A percentile compares a stretch with the other conserved stretches of the same genome.
phyloP scores from a whole-genome alignment of 2,888 invertebrate genomes.

The Tenthredo livida region DNA sequence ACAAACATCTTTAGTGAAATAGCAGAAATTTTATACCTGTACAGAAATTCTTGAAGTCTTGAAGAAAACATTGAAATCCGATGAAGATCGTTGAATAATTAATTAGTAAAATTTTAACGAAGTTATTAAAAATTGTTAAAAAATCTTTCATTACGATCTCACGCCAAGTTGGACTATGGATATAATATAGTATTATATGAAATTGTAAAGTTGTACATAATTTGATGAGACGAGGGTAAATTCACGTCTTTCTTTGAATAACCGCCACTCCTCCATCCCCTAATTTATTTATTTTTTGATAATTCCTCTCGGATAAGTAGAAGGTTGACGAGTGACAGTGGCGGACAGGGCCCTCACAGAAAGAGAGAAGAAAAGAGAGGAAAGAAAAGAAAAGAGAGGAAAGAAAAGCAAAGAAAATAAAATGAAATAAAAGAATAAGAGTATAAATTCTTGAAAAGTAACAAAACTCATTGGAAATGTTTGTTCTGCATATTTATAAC shows the following conservation, averaged over 20 bases:
- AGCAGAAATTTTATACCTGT: no score
- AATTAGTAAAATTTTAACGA: background rate
- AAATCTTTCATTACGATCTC: background rate
- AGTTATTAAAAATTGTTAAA: background rate
- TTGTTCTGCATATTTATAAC: constrained; percentile 47
- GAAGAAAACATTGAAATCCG: background rate
- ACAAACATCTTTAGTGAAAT: no score
- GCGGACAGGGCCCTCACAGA: background rate
- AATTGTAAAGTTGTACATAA: background rate
- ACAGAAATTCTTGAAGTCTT: background rate
- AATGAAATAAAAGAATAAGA: background rate
- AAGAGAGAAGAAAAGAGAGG: background rate
- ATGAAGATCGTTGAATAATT: background rate
- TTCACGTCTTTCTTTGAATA: background rate
- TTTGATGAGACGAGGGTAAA: background rate
- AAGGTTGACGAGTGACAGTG: background rate
- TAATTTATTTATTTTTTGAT: background rate
- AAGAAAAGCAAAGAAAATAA: background rate
- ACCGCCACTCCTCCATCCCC: background rate
- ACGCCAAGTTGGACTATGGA: no score
- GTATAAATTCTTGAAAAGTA: background rate
- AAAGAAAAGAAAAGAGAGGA: background rate
- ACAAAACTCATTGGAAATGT: constrained; percentile 13
- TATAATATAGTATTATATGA: no score
- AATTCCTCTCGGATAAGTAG: background rate